phyloP scores from a whole-genome alignment of 2,113 vertebrate species.

The Istiophorus platypterus region DNA sequence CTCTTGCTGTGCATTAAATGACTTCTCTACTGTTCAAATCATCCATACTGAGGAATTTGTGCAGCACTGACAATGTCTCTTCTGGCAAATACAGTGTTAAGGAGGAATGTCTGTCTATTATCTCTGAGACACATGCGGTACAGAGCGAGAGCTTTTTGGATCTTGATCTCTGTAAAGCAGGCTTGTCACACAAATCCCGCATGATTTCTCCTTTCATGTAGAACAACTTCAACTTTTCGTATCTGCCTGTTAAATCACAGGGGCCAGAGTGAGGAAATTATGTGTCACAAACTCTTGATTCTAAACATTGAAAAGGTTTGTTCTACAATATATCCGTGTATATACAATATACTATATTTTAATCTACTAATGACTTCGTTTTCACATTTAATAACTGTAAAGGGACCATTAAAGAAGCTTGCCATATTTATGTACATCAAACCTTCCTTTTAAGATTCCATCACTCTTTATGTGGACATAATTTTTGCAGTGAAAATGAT shows the following conservation, averaged over 20 bases:
- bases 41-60: not conserved
- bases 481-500: not conserved
- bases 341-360: not conserved
- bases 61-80: not conserved
- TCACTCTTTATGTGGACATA: not conserved
- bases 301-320: not conserved
- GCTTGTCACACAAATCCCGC: not conserved
- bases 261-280: not conserved
- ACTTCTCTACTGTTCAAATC: not conserved
- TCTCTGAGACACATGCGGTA: slow-evolving; percentile 19
- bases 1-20: not conserved
- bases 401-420: not conserved
- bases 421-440: too few species aligned
- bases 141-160: not conserved
- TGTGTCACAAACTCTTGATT: not conserved
- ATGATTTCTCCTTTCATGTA: not conserved
- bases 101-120: slow-evolving; percentile 24
- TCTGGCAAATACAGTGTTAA: not conserved
- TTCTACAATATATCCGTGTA: not conserved
- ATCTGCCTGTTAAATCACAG: not conserved
- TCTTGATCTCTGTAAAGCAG: not conserved
- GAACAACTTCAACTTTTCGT: not conserved
- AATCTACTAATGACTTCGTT: not conserved
- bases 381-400: not conserved
- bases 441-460: not conserved